These are phyloP conservation scores for Cinclus cinclus DNA, from an alignment of 2,113 vertebrate genomes.

Conservation along the genomic window DNA sequence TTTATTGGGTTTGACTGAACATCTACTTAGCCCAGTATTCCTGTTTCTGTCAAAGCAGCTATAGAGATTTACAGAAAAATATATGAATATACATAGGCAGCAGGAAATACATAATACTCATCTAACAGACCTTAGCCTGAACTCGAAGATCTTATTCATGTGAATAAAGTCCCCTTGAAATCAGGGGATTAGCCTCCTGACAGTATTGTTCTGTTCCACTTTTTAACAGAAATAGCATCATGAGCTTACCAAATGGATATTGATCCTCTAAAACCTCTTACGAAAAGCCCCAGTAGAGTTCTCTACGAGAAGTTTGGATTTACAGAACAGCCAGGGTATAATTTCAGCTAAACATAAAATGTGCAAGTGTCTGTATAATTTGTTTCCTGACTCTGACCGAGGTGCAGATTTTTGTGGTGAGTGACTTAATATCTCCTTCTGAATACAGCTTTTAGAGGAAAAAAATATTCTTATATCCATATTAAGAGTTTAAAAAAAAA, in stretches of 20 bases:
- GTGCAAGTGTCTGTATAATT: conserved; percentile 25
- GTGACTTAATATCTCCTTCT: neutral
- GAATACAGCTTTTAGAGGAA: neutral
- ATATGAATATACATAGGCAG: neutral
- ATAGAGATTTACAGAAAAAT: neutral
- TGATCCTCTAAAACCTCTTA: conserved; percentile 47
- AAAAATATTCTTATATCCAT: neutral
- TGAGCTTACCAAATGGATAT: conserved; percentile 46
- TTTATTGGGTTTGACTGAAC: neutral
- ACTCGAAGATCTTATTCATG: neutral
- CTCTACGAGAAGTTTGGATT: conserved; percentile 8
- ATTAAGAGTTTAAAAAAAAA: neutral
- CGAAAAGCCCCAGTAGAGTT: conserved; percentile 34
- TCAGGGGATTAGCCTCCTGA: conserved; percentile 15
- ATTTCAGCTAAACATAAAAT: conserved; percentile 56
- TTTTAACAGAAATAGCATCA: conserved; percentile 52
- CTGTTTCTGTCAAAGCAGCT: neutral
- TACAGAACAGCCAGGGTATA: neutral
- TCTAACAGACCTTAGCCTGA: neutral
- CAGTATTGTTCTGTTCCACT: conserved; percentile 37
- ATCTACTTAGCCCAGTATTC: neutral
- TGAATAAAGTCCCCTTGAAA: conserved; percentile 34
- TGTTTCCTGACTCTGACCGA: neutral
- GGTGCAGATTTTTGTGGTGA: neutral
- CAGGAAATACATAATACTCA: neutral